A percentile compares a stretch with the other conserved stretches of the same genome.
These are phyloP conservation scores for Epiperipatus broadwayi DNA, from an alignment of 2,888 invertebrate genomes.

Conservation along the genomic window DNA sequence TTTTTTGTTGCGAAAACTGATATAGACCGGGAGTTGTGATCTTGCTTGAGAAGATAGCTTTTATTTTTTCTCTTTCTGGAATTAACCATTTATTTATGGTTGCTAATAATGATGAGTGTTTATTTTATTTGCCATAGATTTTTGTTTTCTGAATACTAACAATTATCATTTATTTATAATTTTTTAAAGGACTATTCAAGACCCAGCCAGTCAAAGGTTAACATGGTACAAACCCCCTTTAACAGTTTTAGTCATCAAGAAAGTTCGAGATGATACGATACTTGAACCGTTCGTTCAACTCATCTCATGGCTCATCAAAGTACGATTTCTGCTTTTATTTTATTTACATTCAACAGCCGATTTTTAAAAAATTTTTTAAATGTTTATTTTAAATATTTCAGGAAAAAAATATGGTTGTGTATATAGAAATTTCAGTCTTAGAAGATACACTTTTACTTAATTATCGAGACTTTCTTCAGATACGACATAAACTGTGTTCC, in stretches of 20 bases:
- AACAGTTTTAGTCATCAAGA: slow-evolving; percentile 90
- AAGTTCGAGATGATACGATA: slow-evolving; percentile 74
- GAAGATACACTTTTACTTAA: slow-evolving; percentile 57
- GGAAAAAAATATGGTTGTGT: slow-evolving; percentile 89
- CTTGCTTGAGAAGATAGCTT: too few species aligned
- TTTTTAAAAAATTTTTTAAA: background rate
- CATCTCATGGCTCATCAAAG: slow-evolving; percentile 77
- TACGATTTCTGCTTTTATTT: slow-evolving; percentile 28
- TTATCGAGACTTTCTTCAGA: slow-evolving; percentile 49
- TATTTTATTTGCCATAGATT: background rate
- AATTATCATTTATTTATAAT: too few species aligned
- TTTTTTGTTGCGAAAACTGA: too few species aligned
- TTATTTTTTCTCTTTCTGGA: too few species aligned
- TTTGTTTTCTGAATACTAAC: background rate
- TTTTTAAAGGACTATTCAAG: slow-evolving; percentile 68
- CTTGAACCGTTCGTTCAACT: slow-evolving; percentile 75
- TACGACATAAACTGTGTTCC: slow-evolving; percentile 67
- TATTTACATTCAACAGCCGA: background rate
- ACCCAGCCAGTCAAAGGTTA: slow-evolving; percentile 84
- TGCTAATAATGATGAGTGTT: too few species aligned
- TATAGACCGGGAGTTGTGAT: too few species aligned
- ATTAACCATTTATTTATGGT: too few species aligned
- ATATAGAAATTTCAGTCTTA: slow-evolving; percentile 72
- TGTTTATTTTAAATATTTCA: slow-evolving; percentile 30
- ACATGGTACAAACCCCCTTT: slow-evolving; percentile 93